phyloP scores from a whole-genome alignment of 2,888 invertebrate species.

The Ennomos erosarius region DNA sequence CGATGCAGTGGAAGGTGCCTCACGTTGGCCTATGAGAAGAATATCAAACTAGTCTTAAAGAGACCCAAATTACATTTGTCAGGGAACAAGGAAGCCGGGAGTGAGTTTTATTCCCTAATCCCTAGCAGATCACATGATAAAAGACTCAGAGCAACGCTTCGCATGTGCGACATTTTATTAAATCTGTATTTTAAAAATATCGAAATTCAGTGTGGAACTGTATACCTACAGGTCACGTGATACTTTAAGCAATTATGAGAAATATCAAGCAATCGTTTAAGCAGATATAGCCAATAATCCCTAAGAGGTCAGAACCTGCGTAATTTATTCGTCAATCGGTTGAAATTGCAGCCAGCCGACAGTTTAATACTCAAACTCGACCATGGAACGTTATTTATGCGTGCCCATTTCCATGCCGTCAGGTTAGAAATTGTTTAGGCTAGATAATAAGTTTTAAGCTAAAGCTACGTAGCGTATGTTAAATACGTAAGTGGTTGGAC shows the following conservation, averaged over 20 bases:
- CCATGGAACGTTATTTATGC: slow-evolving; percentile 75
- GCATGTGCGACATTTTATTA: too few species aligned
- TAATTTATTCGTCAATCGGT: slow-evolving; percentile 60
- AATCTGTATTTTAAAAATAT: too few species aligned
- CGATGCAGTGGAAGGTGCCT: too few species aligned
- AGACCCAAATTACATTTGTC: too few species aligned
- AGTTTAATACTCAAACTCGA: slow-evolving; percentile 70
- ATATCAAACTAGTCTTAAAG: too few species aligned
- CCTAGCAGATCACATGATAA: too few species aligned
- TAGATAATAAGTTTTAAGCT: slow-evolving; percentile 83
- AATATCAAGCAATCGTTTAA: slow-evolving; percentile 13
- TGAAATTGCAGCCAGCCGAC: slow-evolving; percentile 58
- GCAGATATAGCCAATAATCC: slow-evolving; percentile 34
- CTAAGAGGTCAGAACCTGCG: slow-evolving; percentile 51
- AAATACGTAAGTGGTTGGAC: slow-evolving; percentile 83
- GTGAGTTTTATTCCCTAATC: too few species aligned
- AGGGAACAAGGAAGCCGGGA: too few species aligned
- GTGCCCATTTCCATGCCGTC: slow-evolving; percentile 79
- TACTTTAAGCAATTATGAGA: not conserved
- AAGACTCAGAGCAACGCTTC: too few species aligned
- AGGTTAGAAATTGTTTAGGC: slow-evolving; percentile 78
- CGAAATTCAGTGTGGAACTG: not conserved
- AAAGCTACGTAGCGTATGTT: slow-evolving; percentile 78
- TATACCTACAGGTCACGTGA: not conserved
- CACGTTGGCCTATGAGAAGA: too few species aligned